Conservation (phyloP, 1,140 invertebrate species). For the Andricus grossulariae region DNA sequence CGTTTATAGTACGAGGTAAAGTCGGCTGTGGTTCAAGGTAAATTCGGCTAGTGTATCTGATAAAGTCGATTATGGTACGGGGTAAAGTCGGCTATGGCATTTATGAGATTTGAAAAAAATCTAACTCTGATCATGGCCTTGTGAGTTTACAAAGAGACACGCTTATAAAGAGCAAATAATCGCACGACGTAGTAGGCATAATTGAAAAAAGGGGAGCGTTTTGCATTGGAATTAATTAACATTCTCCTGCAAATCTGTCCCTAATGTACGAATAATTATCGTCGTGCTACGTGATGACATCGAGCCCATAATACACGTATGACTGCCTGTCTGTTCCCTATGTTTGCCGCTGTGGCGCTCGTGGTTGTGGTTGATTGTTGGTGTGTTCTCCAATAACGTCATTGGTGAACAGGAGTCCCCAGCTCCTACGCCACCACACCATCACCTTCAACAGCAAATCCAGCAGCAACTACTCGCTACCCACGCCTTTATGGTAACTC, state of each 20-base stretch:
- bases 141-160: neutral
- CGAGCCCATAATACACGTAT: constrained; percentile 74
- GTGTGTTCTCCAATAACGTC: constrained; percentile 76
- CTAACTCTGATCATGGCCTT: too few relatives aligned
- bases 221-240: constrained; percentile 55
- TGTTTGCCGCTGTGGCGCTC: constrained; percentile 77
- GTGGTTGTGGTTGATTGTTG: constrained; percentile 77
- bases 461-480: constrained; percentile 77
- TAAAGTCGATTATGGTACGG: too few relatives aligned
- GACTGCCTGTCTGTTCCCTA: constrained; percentile 76
- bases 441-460: constrained; percentile 77
- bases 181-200: neutral
- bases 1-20: too few relatives aligned
- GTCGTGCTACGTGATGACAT: constrained; percentile 70
- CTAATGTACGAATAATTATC: constrained; percentile 60
- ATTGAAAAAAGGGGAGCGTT: constrained; percentile 15
- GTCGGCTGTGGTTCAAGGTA: too few relatives aligned
- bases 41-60: too few relatives aligned
- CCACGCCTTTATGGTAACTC: constrained; percentile 77
- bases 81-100: too few relatives aligned
- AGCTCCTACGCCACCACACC: constrained; percentile 75
- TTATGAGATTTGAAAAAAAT: too few relatives aligned
- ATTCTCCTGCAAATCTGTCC: constrained; percentile 56
- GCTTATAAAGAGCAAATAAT: neutral
- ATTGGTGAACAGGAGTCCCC: constrained; percentile 76